A percentile compares a stretch with the other conserved stretches of the same genome.
Evolutionary conservation across 2,797 vertebrate genomes (phyloP).

Genomic region (Salmo trutta): DNA sequence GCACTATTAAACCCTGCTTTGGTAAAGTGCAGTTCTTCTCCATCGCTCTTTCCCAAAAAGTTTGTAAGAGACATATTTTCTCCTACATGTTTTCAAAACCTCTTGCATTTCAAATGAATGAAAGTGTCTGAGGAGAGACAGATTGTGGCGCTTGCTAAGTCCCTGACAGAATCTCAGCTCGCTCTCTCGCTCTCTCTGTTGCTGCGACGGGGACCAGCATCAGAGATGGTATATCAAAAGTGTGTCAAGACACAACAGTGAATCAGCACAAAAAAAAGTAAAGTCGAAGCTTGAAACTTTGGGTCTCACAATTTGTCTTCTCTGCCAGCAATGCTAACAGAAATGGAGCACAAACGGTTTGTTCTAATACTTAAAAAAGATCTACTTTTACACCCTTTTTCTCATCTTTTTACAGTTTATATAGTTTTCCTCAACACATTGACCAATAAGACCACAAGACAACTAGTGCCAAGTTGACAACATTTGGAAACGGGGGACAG

Average conservation of each 20-base stretch:
- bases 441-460: constrained; percentile 30
- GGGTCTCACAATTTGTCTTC: constrained; percentile 18
- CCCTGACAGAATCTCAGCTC: constrained; percentile 34
- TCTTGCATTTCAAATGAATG: constrained; percentile 65
- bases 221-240: constrained; percentile 54
- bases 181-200: constrained; percentile 26
- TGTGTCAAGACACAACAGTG: constrained; percentile 44
- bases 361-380: constrained; percentile 30
- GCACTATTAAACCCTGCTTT: constrained; percentile 48
- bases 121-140: constrained; percentile 58
- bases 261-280: constrained; percentile 26
- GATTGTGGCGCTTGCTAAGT: constrained; percentile 58
- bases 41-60: constrained; percentile 23
- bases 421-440: constrained; percentile 44
- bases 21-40: constrained; percentile 44
- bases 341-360: constrained; percentile 24
- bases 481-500: constrained; percentile 31
- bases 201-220: constrained; percentile 44
- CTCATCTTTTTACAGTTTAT: constrained; percentile 5
- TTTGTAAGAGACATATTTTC: constrained; percentile 45
- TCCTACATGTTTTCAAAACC: constrained; percentile 50
- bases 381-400: constrained; percentile 20
- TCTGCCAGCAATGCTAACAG: constrained; percentile 3
- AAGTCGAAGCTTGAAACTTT: constrained; percentile 14
- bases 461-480: constrained; percentile 30